Percentiles rank a stretch among this genome's conserved stretches.
Evolutionary conservation across 2,888 invertebrate species (phyloP).

Genomic region (Cheilosia grossa): DNA sequence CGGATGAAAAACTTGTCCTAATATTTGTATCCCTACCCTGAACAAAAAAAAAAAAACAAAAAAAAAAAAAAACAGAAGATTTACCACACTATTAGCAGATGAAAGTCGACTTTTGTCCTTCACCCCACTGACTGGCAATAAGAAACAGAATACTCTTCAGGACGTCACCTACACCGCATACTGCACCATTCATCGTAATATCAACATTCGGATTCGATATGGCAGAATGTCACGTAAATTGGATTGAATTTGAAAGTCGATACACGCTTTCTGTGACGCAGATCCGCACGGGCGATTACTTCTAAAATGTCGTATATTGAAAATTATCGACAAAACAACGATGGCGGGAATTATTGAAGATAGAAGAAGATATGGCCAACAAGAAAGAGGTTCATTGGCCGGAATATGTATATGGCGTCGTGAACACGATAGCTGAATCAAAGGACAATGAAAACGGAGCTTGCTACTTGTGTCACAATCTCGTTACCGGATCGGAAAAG

Average conservation of each 20-base stretch:
- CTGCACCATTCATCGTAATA: not conserved
- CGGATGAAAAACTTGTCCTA: too few relatives aligned
- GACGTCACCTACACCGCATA: not conserved
- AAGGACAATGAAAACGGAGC: constrained; percentile 14
- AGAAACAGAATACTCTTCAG: not conserved
- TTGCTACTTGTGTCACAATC: not conserved
- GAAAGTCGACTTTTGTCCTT: too few relatives aligned
- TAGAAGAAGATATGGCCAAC: not conserved
- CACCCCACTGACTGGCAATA: too few relatives aligned
- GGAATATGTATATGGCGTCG: not conserved
- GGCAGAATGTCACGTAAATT: constrained; percentile 45
- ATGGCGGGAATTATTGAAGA: not conserved
- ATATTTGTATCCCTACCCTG: too few relatives aligned
- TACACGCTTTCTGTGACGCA: constrained; percentile 11
- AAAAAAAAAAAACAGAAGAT: too few relatives aligned
- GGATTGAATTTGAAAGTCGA: constrained; percentile 49
- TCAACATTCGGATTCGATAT: not conserved
- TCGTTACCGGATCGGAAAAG: constrained; percentile 24
- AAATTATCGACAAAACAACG: constrained; percentile 26
- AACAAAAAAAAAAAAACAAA: too few relatives aligned
- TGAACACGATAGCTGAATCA: constrained; percentile 40
- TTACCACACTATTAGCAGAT: too few relatives aligned
- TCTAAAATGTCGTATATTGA: constrained; percentile 19
- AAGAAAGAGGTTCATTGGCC: constrained; percentile 32
- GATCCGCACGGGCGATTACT: constrained; percentile 16